Evolutionary conservation across 2,797 vertebrate species (phyloP).

Genomic region (Sebastolobus altivelis): DNA sequence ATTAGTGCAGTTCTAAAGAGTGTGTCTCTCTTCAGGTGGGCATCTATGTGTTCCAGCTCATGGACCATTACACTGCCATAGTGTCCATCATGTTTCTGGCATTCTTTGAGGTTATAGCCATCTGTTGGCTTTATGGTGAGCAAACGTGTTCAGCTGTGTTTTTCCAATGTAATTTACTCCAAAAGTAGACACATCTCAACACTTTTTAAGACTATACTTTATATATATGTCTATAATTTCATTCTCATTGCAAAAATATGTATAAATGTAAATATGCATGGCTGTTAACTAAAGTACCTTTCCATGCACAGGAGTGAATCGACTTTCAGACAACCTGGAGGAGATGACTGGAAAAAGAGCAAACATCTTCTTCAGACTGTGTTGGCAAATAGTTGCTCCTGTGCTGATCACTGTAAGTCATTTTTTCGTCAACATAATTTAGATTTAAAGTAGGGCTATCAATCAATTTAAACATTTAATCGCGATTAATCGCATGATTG

Average conservation of each 20-base stretch:
- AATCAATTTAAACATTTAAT: too few species aligned
- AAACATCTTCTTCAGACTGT: conserved; percentile 80
- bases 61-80: conserved; percentile 88
- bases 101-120: conserved; percentile 85
- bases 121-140: conserved; percentile 86
- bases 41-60: conserved; percentile 87
- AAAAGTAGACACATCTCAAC: neutral
- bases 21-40: conserved; percentile 76
- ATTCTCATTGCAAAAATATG: neutral
- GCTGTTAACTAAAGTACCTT: conserved; percentile 6
- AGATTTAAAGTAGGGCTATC: neutral
- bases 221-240: neutral
- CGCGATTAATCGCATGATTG: too few species aligned
- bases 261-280: neutral
- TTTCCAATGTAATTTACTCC: neutral
- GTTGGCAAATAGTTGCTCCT: conserved; percentile 82
- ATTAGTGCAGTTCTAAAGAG: conserved; percentile 7
- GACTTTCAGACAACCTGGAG: conserved; percentile 79
- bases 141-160: neutral
- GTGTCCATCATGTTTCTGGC: conserved; percentile 87
- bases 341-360: conserved; percentile 83
- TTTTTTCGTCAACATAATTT: neutral
- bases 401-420: conserved; percentile 78
- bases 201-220: neutral
- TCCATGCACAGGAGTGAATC: conserved; percentile 74